Conservation (phyloP, 2,113 vertebrate genomes). For the Pycnonotus jocosus region DNA sequence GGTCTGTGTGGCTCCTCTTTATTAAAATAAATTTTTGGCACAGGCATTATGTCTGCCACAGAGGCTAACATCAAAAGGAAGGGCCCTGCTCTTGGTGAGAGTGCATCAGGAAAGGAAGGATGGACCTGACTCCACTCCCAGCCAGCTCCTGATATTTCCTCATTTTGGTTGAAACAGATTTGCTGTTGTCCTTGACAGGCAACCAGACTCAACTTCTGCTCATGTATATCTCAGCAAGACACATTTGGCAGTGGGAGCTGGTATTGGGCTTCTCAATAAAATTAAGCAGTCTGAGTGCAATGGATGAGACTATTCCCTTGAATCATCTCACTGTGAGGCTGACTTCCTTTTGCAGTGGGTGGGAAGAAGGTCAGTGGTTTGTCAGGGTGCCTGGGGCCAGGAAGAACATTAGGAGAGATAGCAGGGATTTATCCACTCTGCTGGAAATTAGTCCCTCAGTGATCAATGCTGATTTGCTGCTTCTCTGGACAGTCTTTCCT, state of each 20-base stretch:
- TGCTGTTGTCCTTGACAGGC: slow-evolving; percentile 17
- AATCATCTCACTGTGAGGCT: slow-evolving; percentile 33
- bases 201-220: slow-evolving; percentile 11
- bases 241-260: slow-evolving; percentile 31
- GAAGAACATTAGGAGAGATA: slow-evolving; percentile 53
- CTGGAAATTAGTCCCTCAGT: slow-evolving; percentile 46
- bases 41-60: not conserved
- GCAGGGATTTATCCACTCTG: slow-evolving; percentile 28
- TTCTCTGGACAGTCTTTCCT: slow-evolving; percentile 45
- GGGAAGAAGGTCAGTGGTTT: slow-evolving; percentile 44
- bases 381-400: slow-evolving; percentile 31
- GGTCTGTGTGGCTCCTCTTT: not conserved
- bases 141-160: not conserved
- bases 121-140: not conserved
- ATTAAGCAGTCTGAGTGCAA: slow-evolving; percentile 53
- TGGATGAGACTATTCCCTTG: slow-evolving; percentile 46
- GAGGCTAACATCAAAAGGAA: not conserved
- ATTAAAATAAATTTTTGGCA: not conserved
- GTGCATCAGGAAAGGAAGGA: not conserved
- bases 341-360: not conserved
- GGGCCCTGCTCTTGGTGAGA: not conserved
- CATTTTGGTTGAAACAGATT: not conserved
- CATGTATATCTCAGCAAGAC: slow-evolving; percentile 28
- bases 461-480: slow-evolving; percentile 50
- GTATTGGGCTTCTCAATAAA: slow-evolving; percentile 35